A percentile compares a stretch with the other conserved stretches of the same genome.
These are phyloP conservation scores for Lophotis ruficrista DNA, from an alignment of 2,113 vertebrate species.

Conservation along the genomic window DNA sequence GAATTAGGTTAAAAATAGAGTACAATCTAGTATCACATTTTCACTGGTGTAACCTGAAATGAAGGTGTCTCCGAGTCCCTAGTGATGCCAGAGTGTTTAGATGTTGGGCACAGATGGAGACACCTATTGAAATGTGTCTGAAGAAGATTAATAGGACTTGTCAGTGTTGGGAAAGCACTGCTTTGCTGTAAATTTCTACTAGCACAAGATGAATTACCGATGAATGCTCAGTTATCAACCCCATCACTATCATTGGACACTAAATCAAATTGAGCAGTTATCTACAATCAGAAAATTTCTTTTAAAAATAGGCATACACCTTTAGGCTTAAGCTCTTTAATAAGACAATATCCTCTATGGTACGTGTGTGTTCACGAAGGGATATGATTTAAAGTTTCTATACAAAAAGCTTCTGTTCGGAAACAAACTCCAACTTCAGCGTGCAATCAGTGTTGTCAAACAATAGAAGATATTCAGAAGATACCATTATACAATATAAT, in stretches of 20 bases:
- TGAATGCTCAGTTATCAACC: constrained; percentile 87
- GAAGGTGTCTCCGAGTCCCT: constrained; percentile 78
- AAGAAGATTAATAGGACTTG: constrained; percentile 91
- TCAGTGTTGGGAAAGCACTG: constrained; percentile 86
- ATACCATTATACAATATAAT: neutral
- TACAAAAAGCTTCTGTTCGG: neutral
- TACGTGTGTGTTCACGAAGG: constrained; percentile 28
- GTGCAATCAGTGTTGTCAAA: constrained; percentile 7
- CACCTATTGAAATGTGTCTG: constrained; percentile 90
- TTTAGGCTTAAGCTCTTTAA: constrained; percentile 74
- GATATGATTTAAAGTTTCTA: constrained; percentile 51
- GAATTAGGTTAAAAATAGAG: constrained; percentile 81
- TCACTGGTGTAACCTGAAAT: constrained; percentile 77
- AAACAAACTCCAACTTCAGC: constrained; percentile 13
- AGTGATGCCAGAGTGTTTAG: constrained; percentile 79
- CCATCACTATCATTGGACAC: constrained; percentile 85
- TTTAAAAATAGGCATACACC: constrained; percentile 79
- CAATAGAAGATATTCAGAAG: neutral
- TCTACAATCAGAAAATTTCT: constrained; percentile 84
- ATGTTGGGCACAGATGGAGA: constrained; percentile 84
- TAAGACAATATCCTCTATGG: constrained; percentile 70
- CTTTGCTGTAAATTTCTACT: constrained; percentile 87
- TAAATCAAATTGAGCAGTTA: constrained; percentile 87
- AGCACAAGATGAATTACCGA: constrained; percentile 89
- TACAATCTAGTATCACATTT: constrained; percentile 75